A percentile compares a stretch with the other conserved stretches of the same genome.
Evolutionary conservation across 1,140 invertebrate species (phyloP).

Genomic region (Euglossa dilemma): DNA sequence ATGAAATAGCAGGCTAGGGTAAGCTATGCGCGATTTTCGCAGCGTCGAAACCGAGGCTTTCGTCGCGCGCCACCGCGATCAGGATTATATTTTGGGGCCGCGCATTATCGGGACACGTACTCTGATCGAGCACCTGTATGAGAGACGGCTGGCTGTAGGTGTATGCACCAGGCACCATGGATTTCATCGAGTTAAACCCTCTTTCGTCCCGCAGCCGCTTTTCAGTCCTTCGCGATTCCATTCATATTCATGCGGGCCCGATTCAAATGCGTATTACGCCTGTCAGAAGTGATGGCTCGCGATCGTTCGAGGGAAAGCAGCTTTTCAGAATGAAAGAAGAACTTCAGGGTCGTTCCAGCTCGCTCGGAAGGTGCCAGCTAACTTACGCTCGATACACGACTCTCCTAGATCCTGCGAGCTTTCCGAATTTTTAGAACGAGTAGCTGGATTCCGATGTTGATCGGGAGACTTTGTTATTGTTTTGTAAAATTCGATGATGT

Average conservation of each 20-base stretch:
- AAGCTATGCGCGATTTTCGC: conserved; percentile 63
- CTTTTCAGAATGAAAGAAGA: conserved; percentile 35
- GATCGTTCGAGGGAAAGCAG: conserved; percentile 30
- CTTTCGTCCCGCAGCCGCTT: conserved; percentile 14
- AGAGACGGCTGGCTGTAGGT: conserved; percentile 33
- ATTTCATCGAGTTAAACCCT: conserved; percentile 66
- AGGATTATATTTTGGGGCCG: conserved; percentile 71
- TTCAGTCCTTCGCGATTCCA: conserved; percentile 36
- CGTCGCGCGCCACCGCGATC: conserved; percentile 54
- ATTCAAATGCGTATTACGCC: conserved; percentile 68
- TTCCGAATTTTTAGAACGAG: no score
- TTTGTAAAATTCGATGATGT: no score
- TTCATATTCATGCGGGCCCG: conserved; percentile 63
- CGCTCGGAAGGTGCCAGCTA: conserved; percentile 54
- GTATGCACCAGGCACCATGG: conserved; percentile 4
- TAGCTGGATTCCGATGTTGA: no score
- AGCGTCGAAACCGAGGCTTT: conserved; percentile 56
- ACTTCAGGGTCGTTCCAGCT: conserved; percentile 34
- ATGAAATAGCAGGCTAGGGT: conserved; percentile 36
- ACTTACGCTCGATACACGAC: not conserved
- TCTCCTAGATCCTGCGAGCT: no score
- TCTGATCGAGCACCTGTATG: conserved; percentile 47
- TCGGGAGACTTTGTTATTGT: no score
- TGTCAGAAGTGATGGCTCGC: conserved; percentile 56
- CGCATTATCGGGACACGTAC: conserved; percentile 69